These are phyloP conservation scores for Trisateles emortualis DNA, from an alignment of 2,888 invertebrate genomes.

Conservation along the genomic window DNA sequence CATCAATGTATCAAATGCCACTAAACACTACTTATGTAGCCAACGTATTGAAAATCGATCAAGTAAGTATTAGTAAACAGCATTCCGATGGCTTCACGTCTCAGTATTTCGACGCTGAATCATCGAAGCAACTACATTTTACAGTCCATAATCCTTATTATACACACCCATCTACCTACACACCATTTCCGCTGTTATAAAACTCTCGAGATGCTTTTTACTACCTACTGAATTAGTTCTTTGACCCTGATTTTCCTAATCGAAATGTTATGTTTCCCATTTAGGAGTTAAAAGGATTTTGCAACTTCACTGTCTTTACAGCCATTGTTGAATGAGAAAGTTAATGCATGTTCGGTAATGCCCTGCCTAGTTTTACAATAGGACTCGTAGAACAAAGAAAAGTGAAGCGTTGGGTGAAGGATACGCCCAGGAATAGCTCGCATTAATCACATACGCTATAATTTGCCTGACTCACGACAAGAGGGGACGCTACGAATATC, in stretches of 20 bases:
- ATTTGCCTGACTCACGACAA: slow-evolving; percentile 84
- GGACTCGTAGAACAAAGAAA: slow-evolving; percentile 69
- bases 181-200: slow-evolving; percentile 56
- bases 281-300: neutral
- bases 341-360: neutral
- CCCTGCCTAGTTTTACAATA: slow-evolving; percentile 39
- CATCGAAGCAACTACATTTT: slow-evolving; percentile 50
- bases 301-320: slow-evolving; percentile 1
- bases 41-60: slow-evolving; percentile 17
- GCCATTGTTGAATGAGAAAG: neutral
- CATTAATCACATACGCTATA: slow-evolving; percentile 83
- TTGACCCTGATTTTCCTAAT: slow-evolving; percentile 50
- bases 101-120: slow-evolving; percentile 58
- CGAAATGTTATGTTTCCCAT: slow-evolving; percentile 24
- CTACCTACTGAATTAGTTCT: slow-evolving; percentile 50
- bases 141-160: slow-evolving; percentile 52
- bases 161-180: slow-evolving; percentile 26
- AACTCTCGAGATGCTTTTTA: slow-evolving; percentile 52
- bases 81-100: slow-evolving; percentile 64
- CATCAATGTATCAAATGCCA: neutral
- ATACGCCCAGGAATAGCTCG: slow-evolving; percentile 76
- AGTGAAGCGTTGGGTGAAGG: slow-evolving; percentile 59
- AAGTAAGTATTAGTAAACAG: slow-evolving; percentile 39
- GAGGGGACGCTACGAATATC: slow-evolving; percentile 76
- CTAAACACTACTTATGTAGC: neutral